Evolutionary conservation across 2,113 vertebrate genomes (phyloP).

Genomic region (Lampris megalopsis): DNA sequence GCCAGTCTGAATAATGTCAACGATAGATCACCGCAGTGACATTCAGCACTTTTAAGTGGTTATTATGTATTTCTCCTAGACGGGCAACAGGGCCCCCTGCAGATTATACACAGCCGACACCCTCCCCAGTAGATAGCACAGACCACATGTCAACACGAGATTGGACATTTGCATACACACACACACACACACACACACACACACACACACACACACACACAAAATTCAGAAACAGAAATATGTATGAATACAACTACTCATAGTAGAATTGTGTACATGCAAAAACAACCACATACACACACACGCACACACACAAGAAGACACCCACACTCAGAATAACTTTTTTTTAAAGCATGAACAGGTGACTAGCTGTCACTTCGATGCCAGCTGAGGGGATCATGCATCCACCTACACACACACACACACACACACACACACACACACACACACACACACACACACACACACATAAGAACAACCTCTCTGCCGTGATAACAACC

Average conservation of each 20-base stretch:
- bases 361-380: conserved; percentile 41
- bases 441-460: conserved; percentile 14
- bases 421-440: conserved; percentile 16
- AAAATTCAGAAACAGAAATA: too few relatives aligned
- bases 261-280: too few relatives aligned
- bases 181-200: conserved; percentile 22
- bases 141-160: too few relatives aligned
- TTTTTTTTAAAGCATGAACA: conserved; percentile 47
- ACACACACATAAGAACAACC: background rate
- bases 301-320: background rate
- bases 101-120: conserved; percentile 32
- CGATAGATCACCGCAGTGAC: conserved; percentile 62
- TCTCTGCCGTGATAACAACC: too few relatives aligned
- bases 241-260: too few relatives aligned
- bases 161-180: background rate
- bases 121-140: conserved; percentile 42
- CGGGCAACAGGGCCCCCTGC: conserved; percentile 41
- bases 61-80: conserved; percentile 64
- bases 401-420: background rate
- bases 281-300: background rate
- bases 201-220: conserved; percentile 15
- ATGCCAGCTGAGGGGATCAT: background rate
- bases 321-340: conserved; percentile 42
- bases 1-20: conserved; percentile 60
- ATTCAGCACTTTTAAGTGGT: conserved; percentile 65